These are phyloP conservation scores for Stichopus chloronotus DNA, from an alignment of 35 echinoderm and acorn worm species.

Conservation along the genomic window DNA sequence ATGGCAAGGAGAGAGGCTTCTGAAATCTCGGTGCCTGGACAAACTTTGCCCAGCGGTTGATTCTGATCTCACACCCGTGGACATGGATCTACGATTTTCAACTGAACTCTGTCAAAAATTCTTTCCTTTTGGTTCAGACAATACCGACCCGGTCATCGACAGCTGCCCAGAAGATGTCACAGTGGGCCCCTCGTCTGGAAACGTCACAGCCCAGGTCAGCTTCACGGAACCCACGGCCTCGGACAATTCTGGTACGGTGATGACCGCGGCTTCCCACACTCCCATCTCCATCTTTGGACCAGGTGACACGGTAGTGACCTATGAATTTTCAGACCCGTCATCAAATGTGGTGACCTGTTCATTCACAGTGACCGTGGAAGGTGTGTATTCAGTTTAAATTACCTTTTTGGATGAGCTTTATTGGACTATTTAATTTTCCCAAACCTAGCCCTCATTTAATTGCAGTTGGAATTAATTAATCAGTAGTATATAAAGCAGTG, in stretches of 20 bases:
- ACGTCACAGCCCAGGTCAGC: constrained; percentile 29
- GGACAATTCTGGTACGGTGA: constrained; percentile 43
- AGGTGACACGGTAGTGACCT: constrained; percentile 48
- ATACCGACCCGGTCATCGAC: background rate
- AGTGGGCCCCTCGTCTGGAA: background rate
- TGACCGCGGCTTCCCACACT: background rate
- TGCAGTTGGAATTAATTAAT: too few species aligned
- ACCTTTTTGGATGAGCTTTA: background rate
- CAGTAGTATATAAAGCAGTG: too few species aligned
- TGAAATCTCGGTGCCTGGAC: too few species aligned
- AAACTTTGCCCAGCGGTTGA: too few species aligned
- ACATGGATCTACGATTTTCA: too few species aligned
- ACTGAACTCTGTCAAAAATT: too few species aligned
- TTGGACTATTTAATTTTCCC: background rate
- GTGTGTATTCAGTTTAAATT: constrained; percentile 22
- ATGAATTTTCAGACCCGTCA: constrained; percentile 52
- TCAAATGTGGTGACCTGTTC: constrained; percentile 68
- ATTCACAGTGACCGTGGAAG: constrained; percentile 63
- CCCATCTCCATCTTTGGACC: constrained; percentile 21
- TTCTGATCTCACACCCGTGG: too few species aligned
- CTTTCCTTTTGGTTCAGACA: constrained; percentile 30
- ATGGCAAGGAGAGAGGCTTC: too few species aligned
- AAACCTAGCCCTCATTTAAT: too few species aligned
- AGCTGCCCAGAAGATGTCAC: constrained; percentile 20
- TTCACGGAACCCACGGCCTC: constrained; percentile 58